A percentile compares a stretch with the other conserved stretches of the same genome.
phyloP scores from a whole-genome alignment of 2,888 invertebrate genomes.

The Hydrotaea cyrtoneurina region DNA sequence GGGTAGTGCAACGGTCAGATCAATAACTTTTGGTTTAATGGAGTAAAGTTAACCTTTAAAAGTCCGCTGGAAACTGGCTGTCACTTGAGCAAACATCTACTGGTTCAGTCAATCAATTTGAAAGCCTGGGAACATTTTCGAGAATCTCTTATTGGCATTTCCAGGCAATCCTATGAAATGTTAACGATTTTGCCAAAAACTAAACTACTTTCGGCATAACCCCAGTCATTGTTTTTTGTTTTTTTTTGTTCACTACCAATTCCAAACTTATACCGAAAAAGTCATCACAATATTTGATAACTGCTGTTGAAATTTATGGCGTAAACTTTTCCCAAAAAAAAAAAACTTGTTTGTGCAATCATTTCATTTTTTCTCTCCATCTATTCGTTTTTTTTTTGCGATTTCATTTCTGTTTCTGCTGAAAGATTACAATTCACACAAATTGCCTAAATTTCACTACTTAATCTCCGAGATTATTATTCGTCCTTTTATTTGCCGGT shows the following conservation, averaged over 20 bases:
- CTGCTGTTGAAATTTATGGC: conserved; percentile 63
- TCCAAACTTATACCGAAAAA: conserved; percentile 27
- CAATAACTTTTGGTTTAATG: too few species aligned
- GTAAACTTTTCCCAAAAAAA: conserved; percentile 49
- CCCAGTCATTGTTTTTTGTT: neutral
- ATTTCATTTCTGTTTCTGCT: conserved; percentile 11
- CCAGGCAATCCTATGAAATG: too few species aligned
- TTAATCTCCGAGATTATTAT: conserved; percentile 57
- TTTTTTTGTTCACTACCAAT: too few species aligned
- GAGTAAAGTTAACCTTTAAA: too few species aligned
- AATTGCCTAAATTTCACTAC: conserved; percentile 58
- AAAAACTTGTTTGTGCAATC: conserved; percentile 5
- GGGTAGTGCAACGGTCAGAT: too few species aligned
- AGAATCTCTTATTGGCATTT: too few species aligned
- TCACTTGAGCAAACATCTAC: too few species aligned
- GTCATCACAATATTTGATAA: conserved; percentile 57
- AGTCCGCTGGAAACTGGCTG: too few species aligned
- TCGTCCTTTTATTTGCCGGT: neutral
- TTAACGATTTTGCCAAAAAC: too few species aligned
- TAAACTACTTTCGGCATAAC: too few species aligned
- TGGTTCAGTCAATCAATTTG: too few species aligned
- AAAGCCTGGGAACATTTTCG: too few species aligned
- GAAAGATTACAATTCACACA: conserved; percentile 36
- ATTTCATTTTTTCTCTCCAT: neutral
- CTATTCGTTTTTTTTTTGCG: neutral